Percentiles rank a stretch among this genome's conserved stretches.
Conservation (phyloP, 2,797 vertebrate genomes). For the Cyclura pinguis region DNA sequence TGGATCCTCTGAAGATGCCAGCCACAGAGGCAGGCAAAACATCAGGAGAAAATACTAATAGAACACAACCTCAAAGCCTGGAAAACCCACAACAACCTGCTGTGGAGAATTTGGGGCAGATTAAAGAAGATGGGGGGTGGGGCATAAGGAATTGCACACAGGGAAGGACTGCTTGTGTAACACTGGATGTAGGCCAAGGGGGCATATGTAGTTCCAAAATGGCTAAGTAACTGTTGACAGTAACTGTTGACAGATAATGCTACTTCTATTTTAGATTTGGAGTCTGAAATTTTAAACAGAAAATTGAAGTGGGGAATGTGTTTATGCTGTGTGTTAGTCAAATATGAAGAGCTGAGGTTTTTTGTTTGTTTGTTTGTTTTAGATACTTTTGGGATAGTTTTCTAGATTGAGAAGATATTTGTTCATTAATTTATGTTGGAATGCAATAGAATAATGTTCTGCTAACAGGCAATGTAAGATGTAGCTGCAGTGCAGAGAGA, state of each 20-base stretch:
- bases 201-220: constrained; percentile 31
- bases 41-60: no score
- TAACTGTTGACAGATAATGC: constrained; percentile 33
- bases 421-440: constrained; percentile 36
- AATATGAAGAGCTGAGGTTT: constrained; percentile 6
- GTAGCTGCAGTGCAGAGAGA: constrained; percentile 46
- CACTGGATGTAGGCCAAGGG: not conserved
- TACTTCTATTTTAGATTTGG: constrained; percentile 28
- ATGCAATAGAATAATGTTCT: constrained; percentile 29
- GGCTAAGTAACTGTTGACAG: constrained; percentile 34
- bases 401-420: constrained; percentile 7
- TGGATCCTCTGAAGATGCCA: no score
- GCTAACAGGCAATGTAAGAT: no score
- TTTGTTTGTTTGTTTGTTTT: constrained; percentile 15
- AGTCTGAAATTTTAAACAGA: constrained; percentile 32
- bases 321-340: not conserved
- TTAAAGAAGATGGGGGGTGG: no score
- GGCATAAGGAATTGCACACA: no score
- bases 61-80: no score
- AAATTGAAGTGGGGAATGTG: constrained; percentile 23
- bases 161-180: not conserved
- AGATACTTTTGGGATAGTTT: constrained; percentile 11
- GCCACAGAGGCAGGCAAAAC: no score
- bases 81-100: not conserved
- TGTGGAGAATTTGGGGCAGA: not conserved